These are phyloP conservation scores for Meriones psammophilus DNA, from an alignment of 2,797 vertebrate genomes.

Conservation along the genomic window DNA sequence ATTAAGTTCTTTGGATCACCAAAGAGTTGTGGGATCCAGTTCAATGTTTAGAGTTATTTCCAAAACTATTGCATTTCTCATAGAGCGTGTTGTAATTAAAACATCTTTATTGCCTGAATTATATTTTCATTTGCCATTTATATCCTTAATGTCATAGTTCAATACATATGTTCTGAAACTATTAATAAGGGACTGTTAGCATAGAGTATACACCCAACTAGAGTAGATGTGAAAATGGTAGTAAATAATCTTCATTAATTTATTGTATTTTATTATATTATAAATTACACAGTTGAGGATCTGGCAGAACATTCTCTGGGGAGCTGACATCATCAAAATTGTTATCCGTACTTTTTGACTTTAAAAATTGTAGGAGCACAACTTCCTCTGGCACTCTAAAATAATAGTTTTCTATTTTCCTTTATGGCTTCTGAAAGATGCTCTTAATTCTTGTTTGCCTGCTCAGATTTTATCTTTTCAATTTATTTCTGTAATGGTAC, in stretches of 20 bases:
- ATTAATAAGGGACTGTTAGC: not conserved
- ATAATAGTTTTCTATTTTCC: constrained; percentile 80
- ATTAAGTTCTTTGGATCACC: constrained; percentile 57
- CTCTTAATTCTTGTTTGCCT: constrained; percentile 78
- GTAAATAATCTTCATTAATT: not conserved
- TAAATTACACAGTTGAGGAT: not conserved
- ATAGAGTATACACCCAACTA: not conserved
- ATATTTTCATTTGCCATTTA: not conserved
- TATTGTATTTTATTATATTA: constrained; percentile 46
- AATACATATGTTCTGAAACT: not conserved
- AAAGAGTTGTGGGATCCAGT: constrained; percentile 51
- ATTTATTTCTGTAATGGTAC: constrained; percentile 76
- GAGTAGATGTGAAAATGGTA: not conserved
- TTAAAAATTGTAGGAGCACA: constrained; percentile 62
- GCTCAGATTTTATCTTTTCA: constrained; percentile 76
- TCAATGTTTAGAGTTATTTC: constrained; percentile 36
- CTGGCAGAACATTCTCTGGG: constrained; percentile 53
- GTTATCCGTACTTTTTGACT: constrained; percentile 66
- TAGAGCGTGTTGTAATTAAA: not conserved
- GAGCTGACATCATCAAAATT: constrained; percentile 64
- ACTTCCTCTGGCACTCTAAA: constrained; percentile 67
- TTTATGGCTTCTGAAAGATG: constrained; percentile 76
- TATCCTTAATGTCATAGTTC: not conserved
- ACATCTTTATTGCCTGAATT: not conserved
- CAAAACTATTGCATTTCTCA: not conserved